Conservation (phyloP, 2,888 invertebrate genomes). For the Ectemnius cavifrons region DNA sequence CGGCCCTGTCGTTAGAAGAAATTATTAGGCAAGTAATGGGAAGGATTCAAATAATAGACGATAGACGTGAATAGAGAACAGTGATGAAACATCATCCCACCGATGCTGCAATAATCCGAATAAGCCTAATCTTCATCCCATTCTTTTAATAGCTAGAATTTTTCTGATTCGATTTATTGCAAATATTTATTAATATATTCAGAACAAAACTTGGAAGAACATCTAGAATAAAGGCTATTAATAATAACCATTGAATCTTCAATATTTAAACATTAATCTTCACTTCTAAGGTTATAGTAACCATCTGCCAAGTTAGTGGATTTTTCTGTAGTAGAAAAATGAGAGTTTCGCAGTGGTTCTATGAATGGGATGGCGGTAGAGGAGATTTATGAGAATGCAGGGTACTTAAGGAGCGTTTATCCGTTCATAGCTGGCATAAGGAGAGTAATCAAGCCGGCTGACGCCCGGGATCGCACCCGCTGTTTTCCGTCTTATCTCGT, state of each 20-base stretch:
- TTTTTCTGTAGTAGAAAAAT: too few relatives aligned
- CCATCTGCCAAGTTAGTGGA: too few relatives aligned
- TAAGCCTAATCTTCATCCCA: not conserved
- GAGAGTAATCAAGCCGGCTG: slow-evolving; percentile 48
- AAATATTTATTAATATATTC: too few relatives aligned
- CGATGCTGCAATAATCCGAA: not conserved
- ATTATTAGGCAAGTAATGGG: not conserved
- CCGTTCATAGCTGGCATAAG: slow-evolving; percentile 22
- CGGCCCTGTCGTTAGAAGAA: not conserved
- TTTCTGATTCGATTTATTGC: too few relatives aligned
- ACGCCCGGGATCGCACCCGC: slow-evolving; percentile 31
- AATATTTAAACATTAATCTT: too few relatives aligned
- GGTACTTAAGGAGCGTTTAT: slow-evolving; percentile 41
- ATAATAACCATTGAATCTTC: too few relatives aligned
- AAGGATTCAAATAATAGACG: not conserved
- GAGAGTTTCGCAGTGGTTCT: too few relatives aligned
- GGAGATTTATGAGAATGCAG: slow-evolving; percentile 6
- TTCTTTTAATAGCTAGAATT: too few relatives aligned
- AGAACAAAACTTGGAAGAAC: too few relatives aligned
- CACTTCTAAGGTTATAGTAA: too few relatives aligned
- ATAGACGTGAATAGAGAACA: not conserved
- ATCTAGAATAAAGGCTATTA: too few relatives aligned
- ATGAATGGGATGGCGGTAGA: too few relatives aligned
- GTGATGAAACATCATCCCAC: not conserved
- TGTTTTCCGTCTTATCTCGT: slow-evolving; percentile 56